Conservation (phyloP, 2,888 invertebrate species). For the Drosophila nr. fundita region DNA sequence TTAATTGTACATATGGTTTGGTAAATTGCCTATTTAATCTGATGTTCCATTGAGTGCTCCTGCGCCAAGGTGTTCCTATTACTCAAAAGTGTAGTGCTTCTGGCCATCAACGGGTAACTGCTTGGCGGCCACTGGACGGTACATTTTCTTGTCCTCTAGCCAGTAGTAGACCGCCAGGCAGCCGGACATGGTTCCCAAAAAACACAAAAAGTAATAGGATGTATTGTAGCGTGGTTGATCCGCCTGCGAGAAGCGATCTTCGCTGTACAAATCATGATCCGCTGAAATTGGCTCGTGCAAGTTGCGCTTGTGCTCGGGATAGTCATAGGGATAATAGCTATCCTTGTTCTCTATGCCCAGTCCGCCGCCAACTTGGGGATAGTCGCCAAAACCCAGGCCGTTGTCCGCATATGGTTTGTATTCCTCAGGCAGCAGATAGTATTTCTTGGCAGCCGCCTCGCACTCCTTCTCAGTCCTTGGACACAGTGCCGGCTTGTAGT, state of each 20-base stretch:
- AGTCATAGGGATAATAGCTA: slow-evolving; percentile 93
- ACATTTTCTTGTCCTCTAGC: slow-evolving; percentile 88
- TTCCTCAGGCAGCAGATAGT: slow-evolving; percentile 92
- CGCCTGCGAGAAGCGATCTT: slow-evolving; percentile 89
- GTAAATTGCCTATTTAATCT: slow-evolving; percentile 52
- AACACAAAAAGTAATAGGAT: slow-evolving; percentile 85
- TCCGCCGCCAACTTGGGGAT: slow-evolving; percentile 91
- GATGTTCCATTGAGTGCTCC: slow-evolving; percentile 6
- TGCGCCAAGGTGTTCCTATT: slow-evolving; percentile 45
- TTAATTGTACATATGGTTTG: slow-evolving; percentile 60
- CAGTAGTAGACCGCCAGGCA: slow-evolving; percentile 85
- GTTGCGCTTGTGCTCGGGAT: slow-evolving; percentile 92
- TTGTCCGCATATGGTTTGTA: slow-evolving; percentile 93
- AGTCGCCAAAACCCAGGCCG: slow-evolving; percentile 92
- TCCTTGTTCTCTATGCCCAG: slow-evolving; percentile 90
- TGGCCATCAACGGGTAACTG: slow-evolving; percentile 88
- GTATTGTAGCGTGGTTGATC: slow-evolving; percentile 86
- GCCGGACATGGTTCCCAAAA: slow-evolving; percentile 87
- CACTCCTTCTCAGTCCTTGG: slow-evolving; percentile 92
- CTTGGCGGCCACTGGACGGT: slow-evolving; percentile 88
- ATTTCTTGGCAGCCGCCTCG: slow-evolving; percentile 93
- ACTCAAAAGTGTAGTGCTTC: slow-evolving; percentile 88
- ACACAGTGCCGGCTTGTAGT: slow-evolving; percentile 92
- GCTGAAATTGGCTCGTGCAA: slow-evolving; percentile 92
- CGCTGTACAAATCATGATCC: slow-evolving; percentile 89